phyloP scores from a whole-genome alignment of 2,888 invertebrate genomes.

The Drosophila pegasa region DNA sequence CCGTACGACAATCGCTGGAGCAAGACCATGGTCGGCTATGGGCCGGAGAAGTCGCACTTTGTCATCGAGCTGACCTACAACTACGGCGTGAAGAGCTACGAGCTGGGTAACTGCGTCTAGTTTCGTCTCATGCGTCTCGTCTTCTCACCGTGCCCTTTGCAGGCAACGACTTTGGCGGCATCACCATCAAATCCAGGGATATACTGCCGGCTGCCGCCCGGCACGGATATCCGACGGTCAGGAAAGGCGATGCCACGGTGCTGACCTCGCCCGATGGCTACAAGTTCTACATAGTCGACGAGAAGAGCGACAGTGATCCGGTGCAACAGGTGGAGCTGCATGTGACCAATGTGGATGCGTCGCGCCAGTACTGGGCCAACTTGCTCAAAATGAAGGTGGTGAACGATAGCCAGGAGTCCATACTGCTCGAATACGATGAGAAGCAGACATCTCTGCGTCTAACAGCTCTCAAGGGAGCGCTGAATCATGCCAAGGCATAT shows the following conservation, averaged over 20 bases:
- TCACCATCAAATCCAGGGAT: constrained; percentile 93
- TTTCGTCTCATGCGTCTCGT: neutral
- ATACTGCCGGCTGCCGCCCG: constrained; percentile 90
- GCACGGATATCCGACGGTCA: constrained; percentile 90
- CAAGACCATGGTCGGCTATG: constrained; percentile 99
- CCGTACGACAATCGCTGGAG: constrained; percentile 99
- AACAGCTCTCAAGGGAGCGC: constrained; percentile 81
- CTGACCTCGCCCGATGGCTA: constrained; percentile 97
- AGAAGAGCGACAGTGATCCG: constrained; percentile 90
- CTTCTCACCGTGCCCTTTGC: neutral
- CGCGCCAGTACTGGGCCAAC: constrained; percentile 94
- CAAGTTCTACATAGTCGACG: constrained; percentile 91
- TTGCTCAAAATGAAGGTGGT: constrained; percentile 90
- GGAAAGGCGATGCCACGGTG: constrained; percentile 87
- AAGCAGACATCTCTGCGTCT: constrained; percentile 92
- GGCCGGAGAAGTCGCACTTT: constrained; percentile 97
- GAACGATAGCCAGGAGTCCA: constrained; percentile 87
- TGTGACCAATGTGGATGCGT: constrained; percentile 90
- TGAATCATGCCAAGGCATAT: constrained; percentile 95
- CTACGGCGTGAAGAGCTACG: constrained; percentile 95
- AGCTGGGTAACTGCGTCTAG: constrained; percentile 87
- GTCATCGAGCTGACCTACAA: constrained; percentile 99
- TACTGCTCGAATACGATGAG: constrained; percentile 89
- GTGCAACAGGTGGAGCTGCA: constrained; percentile 92
- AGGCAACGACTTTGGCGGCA: constrained; percentile 94